A percentile compares a stretch with the other conserved stretches of the same genome.
These are phyloP conservation scores for Setophaga petechia DNA, from an alignment of 2,113 vertebrate genomes.

Conservation along the genomic window DNA sequence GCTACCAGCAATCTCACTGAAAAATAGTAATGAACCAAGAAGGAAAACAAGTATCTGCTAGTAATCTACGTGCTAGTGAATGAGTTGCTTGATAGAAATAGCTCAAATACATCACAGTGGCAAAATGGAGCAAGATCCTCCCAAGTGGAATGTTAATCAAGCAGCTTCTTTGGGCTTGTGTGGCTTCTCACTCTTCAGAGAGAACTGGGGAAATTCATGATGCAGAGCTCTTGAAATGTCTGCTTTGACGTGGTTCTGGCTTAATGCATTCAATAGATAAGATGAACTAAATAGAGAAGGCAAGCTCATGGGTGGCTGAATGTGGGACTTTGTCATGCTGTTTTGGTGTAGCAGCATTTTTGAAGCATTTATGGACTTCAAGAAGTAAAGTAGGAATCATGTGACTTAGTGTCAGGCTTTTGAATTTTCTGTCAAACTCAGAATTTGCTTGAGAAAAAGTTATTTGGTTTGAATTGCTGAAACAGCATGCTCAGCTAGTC, in stretches of 20 bases:
- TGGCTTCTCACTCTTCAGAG: neutral
- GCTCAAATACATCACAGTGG: neutral
- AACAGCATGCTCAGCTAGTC: neutral
- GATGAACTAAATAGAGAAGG: neutral
- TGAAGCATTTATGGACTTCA: neutral
- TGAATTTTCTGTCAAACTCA: neutral
- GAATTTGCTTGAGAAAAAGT: neutral
- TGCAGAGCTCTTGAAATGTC: neutral
- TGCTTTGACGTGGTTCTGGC: neutral
- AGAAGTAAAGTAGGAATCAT: neutral
- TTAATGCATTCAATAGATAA: neutral
- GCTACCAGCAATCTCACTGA: neutral
- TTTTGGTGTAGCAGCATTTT: neutral
- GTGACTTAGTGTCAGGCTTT: neutral
- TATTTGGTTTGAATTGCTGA: neutral
- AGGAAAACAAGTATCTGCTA: neutral
- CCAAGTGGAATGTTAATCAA: neutral
- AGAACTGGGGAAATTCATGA: neutral
- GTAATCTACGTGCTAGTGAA: neutral
- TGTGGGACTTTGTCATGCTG: accelerated
- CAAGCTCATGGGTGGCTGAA: neutral
- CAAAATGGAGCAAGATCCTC: neutral
- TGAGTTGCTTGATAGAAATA: neutral
- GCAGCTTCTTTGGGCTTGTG: neutral
- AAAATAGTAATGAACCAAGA: neutral